Evolutionary conservation across 1,140 invertebrate genomes (phyloP).

Genomic region (Calliopsis andreniformis): DNA sequence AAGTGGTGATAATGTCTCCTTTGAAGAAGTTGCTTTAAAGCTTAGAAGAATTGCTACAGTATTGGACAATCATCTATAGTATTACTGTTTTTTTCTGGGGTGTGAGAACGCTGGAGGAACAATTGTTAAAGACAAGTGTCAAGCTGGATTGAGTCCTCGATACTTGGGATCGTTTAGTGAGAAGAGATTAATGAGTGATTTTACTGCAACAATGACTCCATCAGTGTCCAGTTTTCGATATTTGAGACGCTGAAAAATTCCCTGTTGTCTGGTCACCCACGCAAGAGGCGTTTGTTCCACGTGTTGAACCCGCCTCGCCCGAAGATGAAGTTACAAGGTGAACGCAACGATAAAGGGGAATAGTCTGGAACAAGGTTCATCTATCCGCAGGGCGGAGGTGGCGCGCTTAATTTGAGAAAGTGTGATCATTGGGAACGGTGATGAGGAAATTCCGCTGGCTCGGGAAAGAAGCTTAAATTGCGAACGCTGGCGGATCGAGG

Average conservation of each 20-base stretch:
- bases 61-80: not conserved
- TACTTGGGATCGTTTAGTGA: too few relatives aligned
- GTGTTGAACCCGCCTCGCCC: not conserved
- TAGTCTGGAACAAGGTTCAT: constrained; percentile 14
- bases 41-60: not conserved
- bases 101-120: not conserved
- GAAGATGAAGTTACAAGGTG: not conserved
- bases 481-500: constrained; percentile 30
- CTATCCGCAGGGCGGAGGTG: not conserved
- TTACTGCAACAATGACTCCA: too few relatives aligned
- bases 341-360: not conserved
- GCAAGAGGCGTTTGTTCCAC: too few relatives aligned
- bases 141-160: too few relatives aligned
- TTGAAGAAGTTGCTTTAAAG: not conserved
- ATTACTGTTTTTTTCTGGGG: not conserved
- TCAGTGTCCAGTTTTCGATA: too few relatives aligned
- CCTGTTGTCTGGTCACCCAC: too few relatives aligned
- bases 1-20: not conserved
- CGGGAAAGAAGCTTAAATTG: constrained; percentile 31
- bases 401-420: constrained; percentile 38
- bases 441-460: constrained; percentile 38
- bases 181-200: too few relatives aligned
- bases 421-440: constrained; percentile 25
- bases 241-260: too few relatives aligned
- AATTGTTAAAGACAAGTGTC: not conserved